Conservation (phyloP, 2,113 vertebrate genomes). For the Chamaetylas fuelleborni region DNA sequence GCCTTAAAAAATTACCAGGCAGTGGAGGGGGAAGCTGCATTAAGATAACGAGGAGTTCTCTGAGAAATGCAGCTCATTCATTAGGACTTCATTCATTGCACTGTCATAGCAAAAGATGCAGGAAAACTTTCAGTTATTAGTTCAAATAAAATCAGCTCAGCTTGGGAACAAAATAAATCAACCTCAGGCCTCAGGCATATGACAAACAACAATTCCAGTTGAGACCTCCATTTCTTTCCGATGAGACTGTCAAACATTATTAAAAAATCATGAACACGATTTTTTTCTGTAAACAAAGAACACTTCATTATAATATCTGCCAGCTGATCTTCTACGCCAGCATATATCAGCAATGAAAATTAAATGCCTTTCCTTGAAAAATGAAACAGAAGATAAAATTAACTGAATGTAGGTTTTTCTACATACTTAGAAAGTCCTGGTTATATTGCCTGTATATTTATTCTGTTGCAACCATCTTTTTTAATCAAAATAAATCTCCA, state of each 20-base stretch:
- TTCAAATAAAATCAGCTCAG: background rate
- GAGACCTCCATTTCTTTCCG: background rate
- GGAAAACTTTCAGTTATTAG: background rate
- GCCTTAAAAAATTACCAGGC: background rate
- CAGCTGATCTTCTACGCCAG: background rate
- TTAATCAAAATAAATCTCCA: background rate
- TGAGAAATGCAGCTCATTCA: background rate
- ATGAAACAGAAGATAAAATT: background rate
- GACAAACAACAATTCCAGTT: background rate
- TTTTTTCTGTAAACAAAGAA: constrained; percentile 36
- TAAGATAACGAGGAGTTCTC: background rate
- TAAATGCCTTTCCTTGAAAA: background rate
- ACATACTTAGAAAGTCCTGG: background rate
- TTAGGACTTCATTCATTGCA: background rate
- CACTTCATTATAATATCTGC: constrained; percentile 8
- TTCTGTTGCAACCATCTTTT: background rate
- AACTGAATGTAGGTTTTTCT: background rate
- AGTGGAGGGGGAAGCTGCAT: background rate
- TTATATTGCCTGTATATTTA: background rate
- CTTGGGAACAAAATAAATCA: constrained; percentile 15
- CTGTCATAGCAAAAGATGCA: background rate
- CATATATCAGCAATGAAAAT: background rate
- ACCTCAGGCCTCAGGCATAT: background rate
- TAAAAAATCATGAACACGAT: constrained; percentile 36
- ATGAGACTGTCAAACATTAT: constrained; percentile 21